Evolutionary conservation across 2,888 invertebrate genomes (phyloP), one percentile per base, ranked within the genome.

Genomic region (Caenorhabditis auriculariae): DNA sequence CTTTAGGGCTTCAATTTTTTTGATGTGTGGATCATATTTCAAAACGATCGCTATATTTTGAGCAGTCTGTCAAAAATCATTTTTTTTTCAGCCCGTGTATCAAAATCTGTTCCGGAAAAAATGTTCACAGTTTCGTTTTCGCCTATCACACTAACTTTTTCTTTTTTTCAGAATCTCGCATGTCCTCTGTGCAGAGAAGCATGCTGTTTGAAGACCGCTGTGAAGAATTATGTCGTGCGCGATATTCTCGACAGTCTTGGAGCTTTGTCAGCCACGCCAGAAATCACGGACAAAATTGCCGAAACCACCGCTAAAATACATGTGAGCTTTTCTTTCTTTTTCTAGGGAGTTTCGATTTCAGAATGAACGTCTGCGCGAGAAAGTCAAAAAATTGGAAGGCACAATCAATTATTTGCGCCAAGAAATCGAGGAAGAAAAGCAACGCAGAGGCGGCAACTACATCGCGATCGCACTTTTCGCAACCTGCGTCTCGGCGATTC

Each of bases 291-390:
- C n/a, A n/a, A n/a, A n/a, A n/a, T n/a, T n/a, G n/a, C n/a, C n/a
- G n/a, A n/a, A n/a, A n/a, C 35, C n/a, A 32, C 35, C 9, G n/a
- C 9, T 32, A 32, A 32, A 12, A 9, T 9, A n/a, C 35, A 12
- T 32, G 59, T 56, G 5, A 48, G 48, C 28, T 3, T 29, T 43
- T 17, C 43, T 35, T 42, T 19, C 15, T 7, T 5, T 28, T 46
- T 39, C 27, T 17, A 39, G 29, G n/a, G n/a, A 32, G 9, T 32
- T 5, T 19, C 7, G 26, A 19, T 55, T 59, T 43, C 44, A 63
- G 63, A 59, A 59, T 24, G 59, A 63, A 29, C 58, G 57, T 50
- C 55, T 63, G 3, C 58, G 59, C 23, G 5, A 35, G n/a, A 48
- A 59, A 53, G 53, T 51, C 45, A 43, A 28, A n/a, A 55, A 63